Percentiles rank a stretch among this genome's conserved stretches.
phyloP scores from a whole-genome alignment of 2,797 vertebrate genomes.

The Euthynnus affinis region DNA sequence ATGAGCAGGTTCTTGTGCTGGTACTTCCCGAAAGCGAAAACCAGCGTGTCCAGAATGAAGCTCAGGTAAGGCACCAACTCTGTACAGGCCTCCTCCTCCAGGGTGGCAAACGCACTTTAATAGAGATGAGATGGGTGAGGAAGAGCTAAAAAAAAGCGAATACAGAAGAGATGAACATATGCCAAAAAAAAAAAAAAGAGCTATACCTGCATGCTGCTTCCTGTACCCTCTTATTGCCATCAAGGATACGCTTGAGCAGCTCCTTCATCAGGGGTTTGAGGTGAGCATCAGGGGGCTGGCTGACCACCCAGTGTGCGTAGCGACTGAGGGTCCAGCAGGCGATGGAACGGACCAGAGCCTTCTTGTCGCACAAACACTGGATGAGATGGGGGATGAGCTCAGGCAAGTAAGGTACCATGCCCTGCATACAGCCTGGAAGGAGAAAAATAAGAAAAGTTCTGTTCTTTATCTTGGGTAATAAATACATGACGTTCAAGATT shows the following conservation, averaged over 20 bases:
- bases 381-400: slow-evolving; percentile 96
- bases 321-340: slow-evolving; percentile 97
- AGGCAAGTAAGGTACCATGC: slow-evolving; percentile 95
- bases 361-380: slow-evolving; percentile 94
- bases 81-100: slow-evolving; percentile 95
- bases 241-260: slow-evolving; percentile 94
- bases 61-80: slow-evolving; percentile 96
- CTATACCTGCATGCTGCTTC: slow-evolving; percentile 94
- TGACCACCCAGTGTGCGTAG: slow-evolving; percentile 97
- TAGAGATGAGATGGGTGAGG: not conserved
- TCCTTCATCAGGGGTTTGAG: slow-evolving; percentile 97
- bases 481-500: too few relatives aligned
- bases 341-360: slow-evolving; percentile 95
- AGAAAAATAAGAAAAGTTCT: not conserved
- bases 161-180: not conserved
- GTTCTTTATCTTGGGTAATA: not conserved
- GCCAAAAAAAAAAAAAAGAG: not conserved
- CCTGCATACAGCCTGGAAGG: slow-evolving; percentile 93
- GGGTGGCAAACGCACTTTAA: slow-evolving; percentile 91
- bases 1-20: slow-evolving; percentile 97
- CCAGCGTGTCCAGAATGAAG: slow-evolving; percentile 95
- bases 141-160: not conserved
- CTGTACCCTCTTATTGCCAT: slow-evolving; percentile 96
- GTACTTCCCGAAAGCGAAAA: slow-evolving; percentile 96
- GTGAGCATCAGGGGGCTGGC: slow-evolving; percentile 91